A percentile compares a stretch with the other conserved stretches of the same genome.
Evolutionary conservation across 2,113 vertebrate genomes (phyloP).

Genomic region (Cichladusa arquata): DNA sequence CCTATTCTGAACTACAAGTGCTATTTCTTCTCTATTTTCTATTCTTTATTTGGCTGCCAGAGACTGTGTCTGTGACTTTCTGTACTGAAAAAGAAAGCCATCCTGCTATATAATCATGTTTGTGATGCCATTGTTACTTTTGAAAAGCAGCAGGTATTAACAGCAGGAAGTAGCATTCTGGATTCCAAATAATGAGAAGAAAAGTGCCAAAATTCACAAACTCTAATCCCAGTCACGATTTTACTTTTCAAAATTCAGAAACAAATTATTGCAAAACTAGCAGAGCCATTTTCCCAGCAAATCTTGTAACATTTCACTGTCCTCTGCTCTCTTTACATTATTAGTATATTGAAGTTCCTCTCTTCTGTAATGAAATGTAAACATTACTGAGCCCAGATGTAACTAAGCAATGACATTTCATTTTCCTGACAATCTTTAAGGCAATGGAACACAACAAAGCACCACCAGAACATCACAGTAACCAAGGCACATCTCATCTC

Average conservation of each 20-base stretch:
- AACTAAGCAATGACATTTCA: neutral
- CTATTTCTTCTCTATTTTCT: neutral
- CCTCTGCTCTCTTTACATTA: neutral
- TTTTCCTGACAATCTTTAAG: neutral
- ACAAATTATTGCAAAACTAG: neutral
- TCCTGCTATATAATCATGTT: neutral
- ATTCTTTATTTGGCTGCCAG: neutral
- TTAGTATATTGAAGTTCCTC: neutral
- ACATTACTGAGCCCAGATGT: neutral
- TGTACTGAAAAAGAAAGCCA: neutral
- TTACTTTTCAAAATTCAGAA: neutral
- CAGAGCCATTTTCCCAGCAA: neutral
- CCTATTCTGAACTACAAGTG: neutral
- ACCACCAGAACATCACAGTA: neutral
- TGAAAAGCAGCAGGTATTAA: neutral
- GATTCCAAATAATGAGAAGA: neutral
- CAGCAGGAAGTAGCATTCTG: neutral
- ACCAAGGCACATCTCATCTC: neutral
- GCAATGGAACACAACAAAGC: neutral
- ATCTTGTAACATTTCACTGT: neutral
- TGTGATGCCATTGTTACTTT: neutral
- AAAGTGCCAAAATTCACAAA: neutral
- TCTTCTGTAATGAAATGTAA: neutral
- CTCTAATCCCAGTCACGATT: neutral
- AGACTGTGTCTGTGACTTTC: neutral